Evolutionary conservation across 1,140 invertebrate genomes (phyloP).

Genomic region (Lepidostoma basale): DNA sequence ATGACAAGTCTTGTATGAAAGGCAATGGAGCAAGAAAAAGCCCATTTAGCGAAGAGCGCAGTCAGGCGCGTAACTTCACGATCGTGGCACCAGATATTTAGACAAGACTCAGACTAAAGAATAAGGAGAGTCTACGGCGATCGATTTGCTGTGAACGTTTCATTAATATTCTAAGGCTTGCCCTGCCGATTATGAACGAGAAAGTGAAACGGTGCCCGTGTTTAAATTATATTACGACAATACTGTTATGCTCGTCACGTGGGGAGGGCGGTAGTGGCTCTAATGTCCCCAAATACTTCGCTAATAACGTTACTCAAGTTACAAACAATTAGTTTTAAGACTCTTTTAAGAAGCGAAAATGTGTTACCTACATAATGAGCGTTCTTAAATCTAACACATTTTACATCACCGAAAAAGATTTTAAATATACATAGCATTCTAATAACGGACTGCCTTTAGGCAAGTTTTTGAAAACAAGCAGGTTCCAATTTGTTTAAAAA

Average conservation of each 20-base stretch:
- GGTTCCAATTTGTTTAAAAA: too few relatives aligned
- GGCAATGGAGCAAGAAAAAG: constrained; percentile 5
- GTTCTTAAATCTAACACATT: too few relatives aligned
- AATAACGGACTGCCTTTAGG: too few relatives aligned
- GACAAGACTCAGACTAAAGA: not conserved
- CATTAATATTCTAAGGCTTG: constrained; percentile 2
- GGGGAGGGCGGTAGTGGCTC: not conserved
- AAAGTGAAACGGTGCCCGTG: constrained; percentile 9
- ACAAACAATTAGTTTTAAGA: too few relatives aligned
- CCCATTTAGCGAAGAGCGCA: constrained; percentile 11
- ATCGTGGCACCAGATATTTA: constrained; percentile 19
- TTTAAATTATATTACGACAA: constrained; percentile 7
- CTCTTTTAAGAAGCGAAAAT: too few relatives aligned
- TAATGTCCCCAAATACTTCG: not conserved
- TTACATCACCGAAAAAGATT: too few relatives aligned
- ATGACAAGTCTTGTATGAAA: constrained; percentile 11
- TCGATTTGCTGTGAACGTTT: not conserved
- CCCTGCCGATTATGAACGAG: constrained; percentile 11
- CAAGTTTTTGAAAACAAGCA: too few relatives aligned
- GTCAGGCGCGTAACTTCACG: constrained; percentile 18
- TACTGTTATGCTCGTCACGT: constrained; percentile 3
- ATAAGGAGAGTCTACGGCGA: not conserved
- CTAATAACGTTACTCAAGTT: not conserved
- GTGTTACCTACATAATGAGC: too few relatives aligned
- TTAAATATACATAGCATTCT: too few relatives aligned